Base-by-base conservation (phyloP, 2,888 invertebrate genomes). In the Aporophyla lueneburgensis region DNA sequence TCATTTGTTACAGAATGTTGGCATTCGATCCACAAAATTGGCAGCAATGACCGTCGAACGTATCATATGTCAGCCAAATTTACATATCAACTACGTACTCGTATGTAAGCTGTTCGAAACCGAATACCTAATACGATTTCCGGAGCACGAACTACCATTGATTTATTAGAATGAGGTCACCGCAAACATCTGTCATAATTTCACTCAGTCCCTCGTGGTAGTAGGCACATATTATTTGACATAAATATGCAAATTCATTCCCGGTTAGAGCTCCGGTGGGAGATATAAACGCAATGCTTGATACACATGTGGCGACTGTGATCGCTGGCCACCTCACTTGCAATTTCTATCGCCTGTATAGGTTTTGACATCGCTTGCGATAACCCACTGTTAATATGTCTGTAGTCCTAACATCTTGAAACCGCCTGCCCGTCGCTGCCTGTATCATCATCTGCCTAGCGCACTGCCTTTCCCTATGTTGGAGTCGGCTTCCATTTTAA, bases 91-190 rank as follows among this genome's bases (percentile, higher is more conserved):
- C n/a, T n/a, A n/a, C n/a, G n/a, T n/a, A n/a, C n/a, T n/a, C n/a
- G n/a, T n/a, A 80, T 58, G 5, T 63, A 24, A 67, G 7, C 49
- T n/a, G 43, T 27, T 43, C 14, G 19, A 59, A 65, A 27, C 49
- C 1, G 33, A 70, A 58, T 70, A 43, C 76, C 49, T 74, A 67
- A 67, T 54, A 54, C 5, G 69, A 51, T 84, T 62, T 67, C 75
- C 40, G 12, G 49, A 66, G 46, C 81, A 70, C 70, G 75, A 74
- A 51, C 75, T 49, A 24, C 58, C 65, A 62, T 70, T 70, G 66
- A 84, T 70, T 74, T 67, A 81, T 70, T 58, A 7, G 33, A 33
- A 61, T 70, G 19, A 67, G 66, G 58, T 70, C 24, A 54, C 53
- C 46, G 19, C 63, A 84, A 51, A 65, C 2, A 46, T 56, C 54